A percentile compares a stretch with the other conserved stretches of the same genome.
Evolutionary conservation across 2,888 invertebrate species (phyloP).

Genomic region (Drosophila anceps): DNA sequence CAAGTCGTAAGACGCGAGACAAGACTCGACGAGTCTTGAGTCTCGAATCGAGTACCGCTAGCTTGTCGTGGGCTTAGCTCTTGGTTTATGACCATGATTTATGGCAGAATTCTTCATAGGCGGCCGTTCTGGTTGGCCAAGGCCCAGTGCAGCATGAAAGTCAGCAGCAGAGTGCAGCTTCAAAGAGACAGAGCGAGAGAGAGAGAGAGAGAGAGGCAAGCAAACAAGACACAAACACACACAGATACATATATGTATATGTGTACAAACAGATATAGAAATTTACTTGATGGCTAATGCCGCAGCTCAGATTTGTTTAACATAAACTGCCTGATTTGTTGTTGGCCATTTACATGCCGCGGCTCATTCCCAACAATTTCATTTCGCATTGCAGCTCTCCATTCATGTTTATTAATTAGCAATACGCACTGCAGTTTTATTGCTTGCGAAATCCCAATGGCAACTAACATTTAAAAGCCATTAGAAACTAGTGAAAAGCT

Average conservation of each 20-base stretch:
- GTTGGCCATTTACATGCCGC: constrained; percentile 70
- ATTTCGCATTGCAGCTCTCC: constrained; percentile 24
- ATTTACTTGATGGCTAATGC: constrained; percentile 68
- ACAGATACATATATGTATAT: constrained; percentile 51
- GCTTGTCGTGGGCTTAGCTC: constrained; percentile 39
- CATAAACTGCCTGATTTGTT: constrained; percentile 76
- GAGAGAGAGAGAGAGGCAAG: constrained; percentile 3
- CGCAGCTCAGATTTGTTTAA: constrained; percentile 63
- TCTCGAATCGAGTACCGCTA: constrained; percentile 42
- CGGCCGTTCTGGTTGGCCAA: constrained; percentile 82
- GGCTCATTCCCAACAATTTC: constrained; percentile 27
- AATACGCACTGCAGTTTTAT: constrained; percentile 40
- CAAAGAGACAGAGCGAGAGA: constrained; percentile 5
- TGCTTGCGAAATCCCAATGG: not conserved
- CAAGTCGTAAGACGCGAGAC: constrained; percentile 38
- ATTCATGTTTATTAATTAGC: constrained; percentile 49
- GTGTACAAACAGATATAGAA: constrained; percentile 18
- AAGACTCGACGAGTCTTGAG: constrained; percentile 29
- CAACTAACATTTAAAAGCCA: constrained; percentile 9
- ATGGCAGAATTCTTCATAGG: constrained; percentile 80
- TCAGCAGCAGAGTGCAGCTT: constrained; percentile 21
- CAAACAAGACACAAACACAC: constrained; percentile 47
- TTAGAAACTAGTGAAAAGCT: constrained; percentile 1
- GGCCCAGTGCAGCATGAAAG: constrained; percentile 72
- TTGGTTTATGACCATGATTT: constrained; percentile 78